Percentiles rank a stretch among this genome's conserved stretches.
Conservation (phyloP, 2,797 vertebrate genomes). For the Xerus rutilus region DNA sequence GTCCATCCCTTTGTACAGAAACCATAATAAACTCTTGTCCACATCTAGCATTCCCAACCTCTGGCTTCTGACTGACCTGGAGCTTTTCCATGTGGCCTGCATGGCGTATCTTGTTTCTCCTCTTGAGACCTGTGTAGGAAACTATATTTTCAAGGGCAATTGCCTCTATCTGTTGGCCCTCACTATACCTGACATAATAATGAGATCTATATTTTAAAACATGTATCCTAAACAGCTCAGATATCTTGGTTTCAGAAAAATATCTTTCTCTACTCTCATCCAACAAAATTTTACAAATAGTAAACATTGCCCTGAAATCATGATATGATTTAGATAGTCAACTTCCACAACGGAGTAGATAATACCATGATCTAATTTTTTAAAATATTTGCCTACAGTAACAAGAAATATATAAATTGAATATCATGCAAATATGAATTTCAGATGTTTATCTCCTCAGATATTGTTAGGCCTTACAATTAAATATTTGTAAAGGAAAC, state of each 20-base stretch:
- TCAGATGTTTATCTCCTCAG: not conserved
- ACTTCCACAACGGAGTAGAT: not conserved
- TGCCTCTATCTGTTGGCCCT: not conserved
- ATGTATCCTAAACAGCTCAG: not conserved
- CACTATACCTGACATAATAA: not conserved
- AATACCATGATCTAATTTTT: not conserved
- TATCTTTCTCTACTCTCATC: not conserved
- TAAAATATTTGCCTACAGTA: not conserved
- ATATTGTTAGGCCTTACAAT: not conserved
- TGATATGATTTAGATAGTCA: not conserved
- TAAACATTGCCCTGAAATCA: not conserved
- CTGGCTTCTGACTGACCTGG: too few relatives aligned
- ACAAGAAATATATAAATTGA: not conserved
- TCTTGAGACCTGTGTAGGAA: not conserved
- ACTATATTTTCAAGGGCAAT: not conserved
- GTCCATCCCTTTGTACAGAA: not conserved
- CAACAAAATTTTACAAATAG: not conserved
- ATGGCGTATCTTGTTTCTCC: accelerated
- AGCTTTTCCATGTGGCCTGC: not conserved
- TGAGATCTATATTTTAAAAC: not conserved
- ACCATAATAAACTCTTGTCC: accelerated
- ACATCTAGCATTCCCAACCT: accelerated
- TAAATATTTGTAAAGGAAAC: not conserved
- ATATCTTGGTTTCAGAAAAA: not conserved
- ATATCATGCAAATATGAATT: not conserved